phyloP scores from a whole-genome alignment of 2,888 invertebrate species.

The Aethes cnicana region DNA sequence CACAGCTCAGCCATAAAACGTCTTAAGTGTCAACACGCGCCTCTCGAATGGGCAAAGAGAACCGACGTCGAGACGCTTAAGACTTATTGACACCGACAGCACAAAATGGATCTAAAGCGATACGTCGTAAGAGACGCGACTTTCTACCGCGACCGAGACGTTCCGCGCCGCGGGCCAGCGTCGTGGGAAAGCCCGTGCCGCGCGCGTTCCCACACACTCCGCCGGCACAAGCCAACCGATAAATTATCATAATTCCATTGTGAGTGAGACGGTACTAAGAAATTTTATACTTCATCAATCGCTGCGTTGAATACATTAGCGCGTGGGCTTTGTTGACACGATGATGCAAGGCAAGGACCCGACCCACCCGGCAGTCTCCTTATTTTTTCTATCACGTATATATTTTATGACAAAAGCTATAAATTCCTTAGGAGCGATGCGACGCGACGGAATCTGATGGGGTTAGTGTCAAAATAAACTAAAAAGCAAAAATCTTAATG shows the following conservation, averaged over 20 bases:
- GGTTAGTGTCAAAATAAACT: conserved; percentile 46
- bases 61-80: conserved; percentile 52
- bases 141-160: conserved; percentile 49
- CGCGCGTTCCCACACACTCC: conserved; percentile 83
- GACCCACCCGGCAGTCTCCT: conserved; percentile 49
- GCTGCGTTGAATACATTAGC: conserved; percentile 80
- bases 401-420: conserved; percentile 55
- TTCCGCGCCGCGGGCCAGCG: conserved; percentile 53
- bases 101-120: conserved; percentile 36
- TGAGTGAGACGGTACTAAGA: conserved; percentile 82
- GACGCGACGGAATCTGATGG: conserved; percentile 41
- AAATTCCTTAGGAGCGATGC: conserved; percentile 50
- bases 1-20: conserved; percentile 54
- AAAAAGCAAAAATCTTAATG: conserved; percentile 20
- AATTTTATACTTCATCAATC: conserved; percentile 83
- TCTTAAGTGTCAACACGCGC: conserved; percentile 53
- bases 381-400: conserved; percentile 61
- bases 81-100: conserved; percentile 45
- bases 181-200: conserved; percentile 82
- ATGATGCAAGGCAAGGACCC: conserved; percentile 48
- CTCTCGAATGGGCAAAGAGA: conserved; percentile 48
- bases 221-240: conserved; percentile 82
- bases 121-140: conserved; percentile 60
- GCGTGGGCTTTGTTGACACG: conserved; percentile 76
- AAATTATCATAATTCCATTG: conserved; percentile 83